Percentiles rank a stretch among this genome's conserved stretches.
Conservation (phyloP, 2,797 vertebrate species). For the Labroides dimidiatus region DNA sequence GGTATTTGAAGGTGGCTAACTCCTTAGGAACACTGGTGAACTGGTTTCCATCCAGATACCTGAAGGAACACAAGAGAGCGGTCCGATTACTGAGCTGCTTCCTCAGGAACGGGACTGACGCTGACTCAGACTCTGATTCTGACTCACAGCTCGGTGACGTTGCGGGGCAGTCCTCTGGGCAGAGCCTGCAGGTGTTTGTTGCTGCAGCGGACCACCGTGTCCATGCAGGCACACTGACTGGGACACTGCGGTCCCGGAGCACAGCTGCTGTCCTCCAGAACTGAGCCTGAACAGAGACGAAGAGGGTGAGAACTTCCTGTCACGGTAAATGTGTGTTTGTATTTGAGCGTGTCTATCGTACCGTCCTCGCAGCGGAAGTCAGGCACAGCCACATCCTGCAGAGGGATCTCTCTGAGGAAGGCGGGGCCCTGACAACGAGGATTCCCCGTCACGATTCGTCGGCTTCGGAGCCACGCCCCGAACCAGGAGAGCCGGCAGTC, state of each 20-base stretch:
- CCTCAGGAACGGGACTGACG: background rate
- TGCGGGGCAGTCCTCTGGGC: constrained; percentile 93
- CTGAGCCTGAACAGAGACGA: constrained; percentile 65
- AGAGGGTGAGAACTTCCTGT: too few species aligned
- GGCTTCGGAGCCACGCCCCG: constrained; percentile 93
- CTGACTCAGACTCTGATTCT: background rate
- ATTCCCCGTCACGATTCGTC: constrained; percentile 95
- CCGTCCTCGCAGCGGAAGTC: constrained; percentile 98
- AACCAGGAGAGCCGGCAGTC: constrained; percentile 97
- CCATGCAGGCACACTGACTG: constrained; percentile 92
- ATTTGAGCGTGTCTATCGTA: constrained; percentile 58
- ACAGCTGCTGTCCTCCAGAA: constrained; percentile 90
- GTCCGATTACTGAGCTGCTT: background rate
- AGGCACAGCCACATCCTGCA: constrained; percentile 94
- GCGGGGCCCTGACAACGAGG: constrained; percentile 93
- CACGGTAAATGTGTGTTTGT: background rate
- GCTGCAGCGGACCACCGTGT: constrained; percentile 96
- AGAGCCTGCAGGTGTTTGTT: constrained; percentile 93
- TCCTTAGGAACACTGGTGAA: constrained; percentile 91
- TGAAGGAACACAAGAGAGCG: constrained; percentile 56
- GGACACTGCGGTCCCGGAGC: constrained; percentile 91
- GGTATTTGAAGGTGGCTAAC: constrained; percentile 90
- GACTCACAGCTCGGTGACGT: constrained; percentile 97
- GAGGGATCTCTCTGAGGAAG: constrained; percentile 95
- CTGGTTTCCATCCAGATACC: constrained; percentile 97